Evolutionary conservation across 2,113 vertebrate genomes (phyloP), one percentile per base, ranked within the genome.

Genomic region (Terrapene triunguis): DNA sequence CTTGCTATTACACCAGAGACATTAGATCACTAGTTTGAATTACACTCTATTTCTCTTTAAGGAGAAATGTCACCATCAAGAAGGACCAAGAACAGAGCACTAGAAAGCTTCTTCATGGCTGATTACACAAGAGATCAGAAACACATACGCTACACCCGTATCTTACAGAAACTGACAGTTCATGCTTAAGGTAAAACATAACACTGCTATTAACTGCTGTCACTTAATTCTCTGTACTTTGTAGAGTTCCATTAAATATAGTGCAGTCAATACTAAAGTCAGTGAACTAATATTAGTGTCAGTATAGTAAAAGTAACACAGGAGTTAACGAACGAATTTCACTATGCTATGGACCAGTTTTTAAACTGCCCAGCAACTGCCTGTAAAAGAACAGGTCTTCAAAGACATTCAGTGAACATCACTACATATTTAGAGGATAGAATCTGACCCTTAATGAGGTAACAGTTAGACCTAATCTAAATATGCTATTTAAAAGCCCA

Each of bases 61-160:
- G 92, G 84, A 93, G 96, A 93, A 78, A 1, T 50, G 65, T 83
- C 84, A 29, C 80, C 84, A 89, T 92, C 94, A 93, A 96, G 55
- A 72, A 14, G 72, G 59, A 42, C 53, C 48, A 83, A 65, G 55
- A 83, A 50, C 44, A 13, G 53, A 79, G 47, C 53, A 25, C 47
- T 76, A 44, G 22, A 76, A 76, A 76, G 24, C 24, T 76, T 76
- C 22, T 50, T 32, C 38, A 53, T 51, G 42, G 82, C 80, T 80
- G 79, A 90, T n/a, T 48, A 57, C 87, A 81, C 55, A 72, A 88
- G 54, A 76, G 42, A 76, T 44, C 72, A 44, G 72, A 76, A 76
- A 76, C 72, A 76, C 72, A 76, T 13, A 76, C 11, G 21, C 72
- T 76, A 76, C 42, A 76, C 42, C 35, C 17, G 9, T 72, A 38